These are phyloP conservation scores for Daktulosphaira vitifoliae DNA, from an alignment of 1,140 invertebrate genomes.

Conservation along the genomic window DNA sequence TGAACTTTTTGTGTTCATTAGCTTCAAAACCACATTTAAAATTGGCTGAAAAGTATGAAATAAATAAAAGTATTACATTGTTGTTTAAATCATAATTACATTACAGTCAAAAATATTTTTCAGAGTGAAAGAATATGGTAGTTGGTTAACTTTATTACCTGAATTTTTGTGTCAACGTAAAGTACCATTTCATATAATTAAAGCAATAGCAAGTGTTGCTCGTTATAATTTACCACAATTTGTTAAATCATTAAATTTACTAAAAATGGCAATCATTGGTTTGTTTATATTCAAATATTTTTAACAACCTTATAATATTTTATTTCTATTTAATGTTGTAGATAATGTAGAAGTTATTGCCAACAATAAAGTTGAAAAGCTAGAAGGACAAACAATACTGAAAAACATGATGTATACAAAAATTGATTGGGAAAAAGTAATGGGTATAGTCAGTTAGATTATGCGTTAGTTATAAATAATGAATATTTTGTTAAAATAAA, in stretches of 20 bases:
- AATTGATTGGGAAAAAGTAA: conserved; percentile 27
- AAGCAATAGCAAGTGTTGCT: conserved; percentile 6
- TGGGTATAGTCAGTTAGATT: not conserved
- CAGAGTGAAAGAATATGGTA: conserved; percentile 19
- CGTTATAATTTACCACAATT: conserved; percentile 24
- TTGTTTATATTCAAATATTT: not conserved
- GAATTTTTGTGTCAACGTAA: conserved; percentile 24
- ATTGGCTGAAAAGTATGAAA: conserved; percentile 10
- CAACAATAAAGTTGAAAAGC: conserved; percentile 8
- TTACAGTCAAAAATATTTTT: not conserved
- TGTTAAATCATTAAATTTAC: not conserved
- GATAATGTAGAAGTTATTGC: conserved; percentile 23
- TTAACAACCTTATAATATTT: not conserved
- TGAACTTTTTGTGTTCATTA: conserved; percentile 20
- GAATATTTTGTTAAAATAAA: too few species aligned
- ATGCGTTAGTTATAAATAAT: too few species aligned
- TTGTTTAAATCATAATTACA: not conserved
- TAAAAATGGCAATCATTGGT: conserved; percentile 10
- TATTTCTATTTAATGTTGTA: not conserved
- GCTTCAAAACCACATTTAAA: conserved; percentile 18
- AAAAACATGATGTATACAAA: conserved; percentile 25
- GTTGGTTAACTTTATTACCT: conserved; percentile 14
- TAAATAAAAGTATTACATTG: too few species aligned
- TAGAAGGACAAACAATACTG: conserved; percentile 8
- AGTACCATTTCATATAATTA: conserved; percentile 13